Evolutionary conservation across 2,797 vertebrate genomes (phyloP).

Genomic region (Balearica regulorum): DNA sequence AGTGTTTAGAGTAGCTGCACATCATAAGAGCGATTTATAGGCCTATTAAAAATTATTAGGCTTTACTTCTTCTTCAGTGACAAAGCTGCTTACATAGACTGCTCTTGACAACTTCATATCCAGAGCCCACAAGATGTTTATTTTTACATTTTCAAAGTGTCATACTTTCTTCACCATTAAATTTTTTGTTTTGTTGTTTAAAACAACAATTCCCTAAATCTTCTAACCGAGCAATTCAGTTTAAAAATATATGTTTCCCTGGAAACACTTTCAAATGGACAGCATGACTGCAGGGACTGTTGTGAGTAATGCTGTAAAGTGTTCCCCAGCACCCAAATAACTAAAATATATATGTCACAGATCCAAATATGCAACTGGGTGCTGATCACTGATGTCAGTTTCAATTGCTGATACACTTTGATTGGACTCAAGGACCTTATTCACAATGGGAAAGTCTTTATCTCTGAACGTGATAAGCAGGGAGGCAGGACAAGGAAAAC

Average conservation of each 20-base stretch:
- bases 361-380: neutral
- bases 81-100: conserved; percentile 34
- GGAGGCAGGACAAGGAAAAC: neutral
- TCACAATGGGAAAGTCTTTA: neutral
- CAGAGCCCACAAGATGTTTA: conserved; percentile 22
- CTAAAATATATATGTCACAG: neutral
- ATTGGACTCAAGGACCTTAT: neutral
- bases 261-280: conserved; percentile 30
- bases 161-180: conserved; percentile 53
- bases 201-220: conserved; percentile 32
- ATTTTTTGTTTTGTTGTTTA: conserved; percentile 41
- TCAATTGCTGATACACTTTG: neutral
- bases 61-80: conserved; percentile 34
- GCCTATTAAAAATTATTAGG: conserved; percentile 64
- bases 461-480: neutral
- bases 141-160: conserved; percentile 57
- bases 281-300: neutral
- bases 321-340: neutral
- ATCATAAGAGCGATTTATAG: conserved; percentile 64
- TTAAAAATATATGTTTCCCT: conserved; percentile 34
- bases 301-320: neutral
- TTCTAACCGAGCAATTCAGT: conserved; percentile 55
- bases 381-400: neutral
- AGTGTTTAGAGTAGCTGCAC: conserved; percentile 62
- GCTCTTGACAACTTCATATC: neutral